Evolutionary conservation across 1,140 invertebrate species (phyloP), one percentile per base, ranked within the genome.

Genomic region (Asbolus verrucosus): DNA sequence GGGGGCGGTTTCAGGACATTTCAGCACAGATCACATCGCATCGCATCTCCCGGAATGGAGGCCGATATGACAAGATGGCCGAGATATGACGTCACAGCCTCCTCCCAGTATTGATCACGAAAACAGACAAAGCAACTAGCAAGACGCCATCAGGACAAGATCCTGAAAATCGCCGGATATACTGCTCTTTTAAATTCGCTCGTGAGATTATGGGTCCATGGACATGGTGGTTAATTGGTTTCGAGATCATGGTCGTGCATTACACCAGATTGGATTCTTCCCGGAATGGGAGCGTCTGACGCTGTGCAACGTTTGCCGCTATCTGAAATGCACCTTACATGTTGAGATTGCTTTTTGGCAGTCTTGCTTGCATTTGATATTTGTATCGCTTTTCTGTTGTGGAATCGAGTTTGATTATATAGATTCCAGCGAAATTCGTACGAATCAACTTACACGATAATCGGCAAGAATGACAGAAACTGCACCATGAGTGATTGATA

Each of bases 31-130:
- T 76, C 71, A 70, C 76, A 76, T 75, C 74, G 72, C 70, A 75
- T 76, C 72, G 67, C 75, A 73, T 75, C 75, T 77, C 71, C 65
- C 69, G 67, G 73, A 76, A 77, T 75, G 76, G 77, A 72, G 70
- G 65, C 76, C 77, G 78, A 79, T 79, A 79, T 79, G 78, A 79
- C 78, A 79, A 79, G 78, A 79, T 79, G 78, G 78, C 78, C 78
- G 78, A 79, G 78, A 79, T 79, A 79, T 78, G 78, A 79, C 78
- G 78, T 79, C 78, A 78, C 77, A 69, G 63, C 78, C 75, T 70
- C 74, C 70, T 73, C 71, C 71, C 70, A 69, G 78, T 79, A 79
- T 79, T 77, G 78, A 79, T 79, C 76, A 75, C 72, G 73, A 75
- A 71, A 73, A 62, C 74, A 71, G 75, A 76, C 74, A 76, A 76